Conservation (phyloP, 2,888 invertebrate species). For the Synanthedon formicaeformis region DNA sequence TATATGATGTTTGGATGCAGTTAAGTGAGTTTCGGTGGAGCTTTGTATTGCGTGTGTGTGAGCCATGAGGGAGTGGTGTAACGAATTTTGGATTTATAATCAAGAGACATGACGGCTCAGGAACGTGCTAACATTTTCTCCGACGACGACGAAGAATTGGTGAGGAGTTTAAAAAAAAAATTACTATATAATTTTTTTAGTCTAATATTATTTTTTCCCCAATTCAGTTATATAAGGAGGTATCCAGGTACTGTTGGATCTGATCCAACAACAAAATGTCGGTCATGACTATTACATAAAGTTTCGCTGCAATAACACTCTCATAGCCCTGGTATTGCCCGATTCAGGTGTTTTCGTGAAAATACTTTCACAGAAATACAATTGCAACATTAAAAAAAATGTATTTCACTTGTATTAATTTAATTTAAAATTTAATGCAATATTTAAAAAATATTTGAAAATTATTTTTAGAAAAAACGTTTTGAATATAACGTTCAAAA, state of each 20-base stretch:
- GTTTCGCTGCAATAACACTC: constrained; percentile 17
- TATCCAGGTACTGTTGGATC: constrained; percentile 12
- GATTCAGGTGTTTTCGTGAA: too few species aligned
- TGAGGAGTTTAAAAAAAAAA: constrained; percentile 22
- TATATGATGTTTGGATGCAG: constrained; percentile 48
- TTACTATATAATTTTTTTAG: neutral
- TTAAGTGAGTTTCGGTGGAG: constrained; percentile 43
- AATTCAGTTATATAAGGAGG: neutral
- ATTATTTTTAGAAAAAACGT: too few species aligned
- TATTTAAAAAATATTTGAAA: too few species aligned
- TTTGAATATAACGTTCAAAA: too few species aligned
- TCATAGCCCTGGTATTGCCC: too few species aligned
- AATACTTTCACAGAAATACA: too few species aligned
- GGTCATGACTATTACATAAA: constrained; percentile 19
- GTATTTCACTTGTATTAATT: too few species aligned
- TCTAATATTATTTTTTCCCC: neutral
- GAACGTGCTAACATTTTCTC: constrained; percentile 56
- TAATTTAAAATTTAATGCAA: too few species aligned
- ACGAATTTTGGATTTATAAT: constrained; percentile 26
- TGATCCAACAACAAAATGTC: constrained; percentile 14
- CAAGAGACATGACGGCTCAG: constrained; percentile 52
- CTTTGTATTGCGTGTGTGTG: constrained; percentile 39
- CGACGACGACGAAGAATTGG: constrained; percentile 62
- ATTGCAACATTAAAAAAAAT: too few species aligned
- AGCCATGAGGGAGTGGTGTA: constrained; percentile 44